These are phyloP conservation scores for Littorina saxatilis DNA, from an alignment of 1,140 invertebrate genomes.

Conservation along the genomic window DNA sequence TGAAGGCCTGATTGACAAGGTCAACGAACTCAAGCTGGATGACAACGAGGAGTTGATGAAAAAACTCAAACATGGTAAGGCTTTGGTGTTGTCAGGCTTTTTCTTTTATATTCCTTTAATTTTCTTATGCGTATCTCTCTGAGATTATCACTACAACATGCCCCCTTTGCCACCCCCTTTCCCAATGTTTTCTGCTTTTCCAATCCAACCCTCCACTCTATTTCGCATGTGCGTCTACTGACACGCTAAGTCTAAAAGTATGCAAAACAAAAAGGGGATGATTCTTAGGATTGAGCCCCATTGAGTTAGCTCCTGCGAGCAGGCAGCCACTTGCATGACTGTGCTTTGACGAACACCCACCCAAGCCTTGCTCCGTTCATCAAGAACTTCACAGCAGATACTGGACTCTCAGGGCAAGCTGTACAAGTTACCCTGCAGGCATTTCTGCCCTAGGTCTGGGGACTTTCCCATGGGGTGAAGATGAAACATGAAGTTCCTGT, in stretches of 20 bases:
- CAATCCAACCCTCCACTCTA: neutral
- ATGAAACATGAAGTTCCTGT: conserved; percentile 48
- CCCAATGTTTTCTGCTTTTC: too few species aligned
- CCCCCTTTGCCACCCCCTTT: too few species aligned
- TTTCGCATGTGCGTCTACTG: too few species aligned
- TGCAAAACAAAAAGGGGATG: conserved; percentile 1
- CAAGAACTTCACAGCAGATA: conserved; percentile 47
- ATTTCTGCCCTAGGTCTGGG: conserved; percentile 61
- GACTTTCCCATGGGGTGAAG: conserved; percentile 58
- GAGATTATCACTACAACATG: too few species aligned
- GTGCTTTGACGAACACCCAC: conserved; percentile 57
- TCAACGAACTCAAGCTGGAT: conserved; percentile 98
- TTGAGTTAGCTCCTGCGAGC: conserved; percentile 49
- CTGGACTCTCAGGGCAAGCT: conserved; percentile 27
- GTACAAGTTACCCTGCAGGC: conserved; percentile 29
- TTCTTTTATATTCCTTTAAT: neutral
- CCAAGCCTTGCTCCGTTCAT: conserved; percentile 53
- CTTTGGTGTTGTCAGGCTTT: neutral
- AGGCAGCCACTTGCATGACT: conserved; percentile 59
- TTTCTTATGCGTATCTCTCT: too few species aligned
- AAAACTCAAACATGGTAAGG: conserved; percentile 95
- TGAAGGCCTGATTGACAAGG: conserved; percentile 99
- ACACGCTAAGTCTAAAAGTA: too few species aligned
- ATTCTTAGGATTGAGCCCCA: conserved; percentile 57
- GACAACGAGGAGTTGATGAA: conserved; percentile 99